phyloP scores from a whole-genome alignment of 2,113 vertebrate genomes.

The Isurus oxyrinchus region DNA sequence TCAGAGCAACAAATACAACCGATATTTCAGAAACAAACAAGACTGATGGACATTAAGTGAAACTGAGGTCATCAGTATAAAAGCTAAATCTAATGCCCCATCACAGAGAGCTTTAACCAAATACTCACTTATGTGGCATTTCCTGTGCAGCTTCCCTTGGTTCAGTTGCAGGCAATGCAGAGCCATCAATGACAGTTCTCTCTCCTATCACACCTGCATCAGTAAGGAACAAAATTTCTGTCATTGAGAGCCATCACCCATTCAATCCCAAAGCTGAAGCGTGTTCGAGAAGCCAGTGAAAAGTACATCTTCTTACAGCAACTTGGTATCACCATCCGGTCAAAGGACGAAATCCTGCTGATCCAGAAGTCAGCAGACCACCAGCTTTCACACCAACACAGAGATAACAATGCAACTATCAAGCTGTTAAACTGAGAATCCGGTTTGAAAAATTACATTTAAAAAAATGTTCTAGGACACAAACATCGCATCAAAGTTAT shows the following conservation, averaged over 20 bases:
- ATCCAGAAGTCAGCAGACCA: neutral
- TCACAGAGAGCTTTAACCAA: neutral
- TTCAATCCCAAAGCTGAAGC: neutral
- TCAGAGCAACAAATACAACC: neutral
- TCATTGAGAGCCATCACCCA: neutral
- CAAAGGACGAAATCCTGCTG: neutral
- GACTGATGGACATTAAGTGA: neutral
- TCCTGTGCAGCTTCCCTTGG: constrained; percentile 7
- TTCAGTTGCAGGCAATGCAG: neutral
- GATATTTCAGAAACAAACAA: neutral
- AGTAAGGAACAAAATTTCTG: neutral
- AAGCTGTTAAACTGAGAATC: neutral
- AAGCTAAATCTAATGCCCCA: neutral
- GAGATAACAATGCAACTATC: neutral
- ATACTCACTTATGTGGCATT: constrained; percentile 16
- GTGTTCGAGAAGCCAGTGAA: neutral
- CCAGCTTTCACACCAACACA: neutral
- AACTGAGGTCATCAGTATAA: neutral
- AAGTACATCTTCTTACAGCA: neutral
- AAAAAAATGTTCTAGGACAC: neutral
- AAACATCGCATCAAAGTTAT: neutral
- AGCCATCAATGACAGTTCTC: constrained; percentile 10
- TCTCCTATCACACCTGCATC: constrained; percentile 31
- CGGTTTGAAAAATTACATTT: neutral
- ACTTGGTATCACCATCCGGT: neutral